Percentiles rank a stretch among this genome's conserved stretches.
phyloP scores from a whole-genome alignment of 2,888 invertebrate genomes.

The Gibbula magus region DNA sequence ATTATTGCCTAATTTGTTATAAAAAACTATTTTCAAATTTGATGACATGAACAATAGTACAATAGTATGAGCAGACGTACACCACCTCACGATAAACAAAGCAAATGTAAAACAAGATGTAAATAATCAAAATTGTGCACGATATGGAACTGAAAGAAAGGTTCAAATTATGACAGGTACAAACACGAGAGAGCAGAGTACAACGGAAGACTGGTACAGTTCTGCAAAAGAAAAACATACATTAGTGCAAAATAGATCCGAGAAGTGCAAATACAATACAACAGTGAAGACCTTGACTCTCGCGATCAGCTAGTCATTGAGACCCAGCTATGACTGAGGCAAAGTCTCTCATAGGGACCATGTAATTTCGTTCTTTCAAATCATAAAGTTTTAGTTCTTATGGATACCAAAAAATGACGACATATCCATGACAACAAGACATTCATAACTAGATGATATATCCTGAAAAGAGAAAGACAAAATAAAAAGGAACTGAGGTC shows the following conservation, averaged over 20 bases:
- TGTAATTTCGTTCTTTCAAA: no score
- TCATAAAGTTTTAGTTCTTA: neutral
- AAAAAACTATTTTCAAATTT: no score
- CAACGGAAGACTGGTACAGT: slow-evolving; percentile 11
- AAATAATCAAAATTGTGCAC: slow-evolving; percentile 4
- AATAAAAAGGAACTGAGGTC: neutral
- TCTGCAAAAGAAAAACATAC: slow-evolving; percentile 19
- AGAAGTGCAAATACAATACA: neutral
- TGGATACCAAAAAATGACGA: neutral
- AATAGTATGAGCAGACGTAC: neutral
- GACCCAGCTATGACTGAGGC: neutral
- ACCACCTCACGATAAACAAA: slow-evolving; percentile 18
- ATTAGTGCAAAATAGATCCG: neutral
- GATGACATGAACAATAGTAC: no score
- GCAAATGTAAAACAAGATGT: slow-evolving; percentile 3
- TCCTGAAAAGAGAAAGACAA: neutral
- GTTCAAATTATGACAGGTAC: neutral
- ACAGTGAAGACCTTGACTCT: slow-evolving; percentile 10
- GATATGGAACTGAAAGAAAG: slow-evolving; percentile 7
- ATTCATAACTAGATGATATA: neutral
- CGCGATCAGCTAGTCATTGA: neutral
- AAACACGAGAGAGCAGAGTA: neutral
- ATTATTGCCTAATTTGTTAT: no score
- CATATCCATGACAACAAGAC: no score
- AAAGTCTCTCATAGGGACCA: neutral